Evolutionary conservation across 2,113 vertebrate genomes (phyloP), one percentile per base, ranked within the genome.

Genomic region (Callaeas wilsoni): DNA sequence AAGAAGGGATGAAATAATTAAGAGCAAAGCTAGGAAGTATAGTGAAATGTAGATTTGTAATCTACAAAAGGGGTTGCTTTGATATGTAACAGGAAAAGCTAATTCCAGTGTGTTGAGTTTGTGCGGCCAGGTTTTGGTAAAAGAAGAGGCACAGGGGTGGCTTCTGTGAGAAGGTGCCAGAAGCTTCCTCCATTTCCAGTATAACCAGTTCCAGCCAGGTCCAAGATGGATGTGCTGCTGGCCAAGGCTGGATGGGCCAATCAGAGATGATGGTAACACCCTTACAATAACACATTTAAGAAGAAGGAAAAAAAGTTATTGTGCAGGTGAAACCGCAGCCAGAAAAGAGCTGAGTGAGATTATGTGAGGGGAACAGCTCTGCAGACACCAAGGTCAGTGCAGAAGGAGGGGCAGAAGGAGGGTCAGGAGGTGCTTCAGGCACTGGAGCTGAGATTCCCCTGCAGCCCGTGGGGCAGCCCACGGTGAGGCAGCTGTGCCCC

Each of bases 181-280:
- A 60, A 77, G 12, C 7, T 44, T 46, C 18, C 37, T 44, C 27
- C 5, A 27, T 27, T 27, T 23, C 37, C 37, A 60, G 25, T 22
- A 59, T 14, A 44, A 14, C 4, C 26, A 44, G 17, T 32, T 20
- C 6, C 37, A 44, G 7, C 7, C 12, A 27, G 8, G 7, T 37
- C 44, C 37, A 52, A 59, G 53, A 41, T 2, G 2, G 32, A 33
- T 0, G 0, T 9, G 9, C 46, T 14, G 9, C 46, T 68, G 14
- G 46, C 21, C 35, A 22, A 60, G 22, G 14, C 9, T 77, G 63
- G 44, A 5, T 44, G 53, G 33, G 26, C 5, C 37, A 50, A 27
- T 22, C 20, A 50, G 37, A 37, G 12, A 44, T 44, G 11, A 6
- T 52, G 22, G 6, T 15, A 22, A 52, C 17, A 50, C 13, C 3